Conservation (phyloP, 92 coral and sea anemone genomes). For the Zoanthus solanderi region DNA sequence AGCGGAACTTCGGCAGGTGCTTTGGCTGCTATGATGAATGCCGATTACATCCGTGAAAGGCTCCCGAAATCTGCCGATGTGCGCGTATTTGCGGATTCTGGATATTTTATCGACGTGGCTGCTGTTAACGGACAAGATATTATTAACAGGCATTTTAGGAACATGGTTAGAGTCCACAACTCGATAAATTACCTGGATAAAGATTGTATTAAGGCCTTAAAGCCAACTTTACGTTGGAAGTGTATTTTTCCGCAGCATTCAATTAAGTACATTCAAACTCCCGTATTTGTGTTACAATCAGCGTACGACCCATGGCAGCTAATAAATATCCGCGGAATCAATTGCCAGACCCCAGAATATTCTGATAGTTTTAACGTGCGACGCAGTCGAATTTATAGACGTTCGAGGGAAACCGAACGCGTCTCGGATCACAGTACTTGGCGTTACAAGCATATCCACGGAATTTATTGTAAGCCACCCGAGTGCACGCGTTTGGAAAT, state of each 20-base stretch:
- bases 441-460: conserved; percentile 85
- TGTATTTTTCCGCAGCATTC: conserved; percentile 95
- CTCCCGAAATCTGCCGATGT: conserved; percentile 79
- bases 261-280: conserved; percentile 80
- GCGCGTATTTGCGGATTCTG: conserved; percentile 94
- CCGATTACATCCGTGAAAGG: conserved; percentile 87
- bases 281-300: conserved; percentile 90
- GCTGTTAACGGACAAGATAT: conserved; percentile 75
- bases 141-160: conserved; percentile 75
- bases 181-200: conserved; percentile 80
- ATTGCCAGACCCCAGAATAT: conserved; percentile 90
- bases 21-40: conserved; percentile 87
- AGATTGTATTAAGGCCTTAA: conserved; percentile 72
- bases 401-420: conserved; percentile 6
- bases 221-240: conserved; percentile 81
- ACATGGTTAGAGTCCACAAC: conserved; percentile 84
- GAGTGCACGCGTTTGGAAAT: conserved; percentile 86
- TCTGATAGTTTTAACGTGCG: conserved; percentile 61
- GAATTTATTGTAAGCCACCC: conserved; percentile 89
- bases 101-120: conserved; percentile 88
- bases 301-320: conserved; percentile 99
- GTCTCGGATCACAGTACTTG: conserved; percentile 62
- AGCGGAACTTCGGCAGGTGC: conserved; percentile 97
- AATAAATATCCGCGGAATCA: conserved; percentile 82
- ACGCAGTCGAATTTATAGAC: conserved; percentile 16